Base-by-base conservation (phyloP, 2,888 invertebrate species). In the Polyommatus icarus region DNA sequence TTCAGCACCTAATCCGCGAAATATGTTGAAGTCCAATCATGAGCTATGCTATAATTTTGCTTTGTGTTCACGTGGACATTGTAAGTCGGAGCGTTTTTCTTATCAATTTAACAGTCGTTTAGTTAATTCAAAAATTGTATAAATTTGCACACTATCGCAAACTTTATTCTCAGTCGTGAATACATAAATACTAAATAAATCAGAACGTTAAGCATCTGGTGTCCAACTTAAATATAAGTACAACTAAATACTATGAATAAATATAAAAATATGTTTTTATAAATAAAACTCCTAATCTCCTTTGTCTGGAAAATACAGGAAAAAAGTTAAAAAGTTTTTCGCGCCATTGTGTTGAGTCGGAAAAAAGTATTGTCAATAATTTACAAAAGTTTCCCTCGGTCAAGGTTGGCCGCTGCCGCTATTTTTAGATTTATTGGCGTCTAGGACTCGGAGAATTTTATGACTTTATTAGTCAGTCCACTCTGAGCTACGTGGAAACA, bases 371-470 rank as follows among this genome's bases (percentile, higher is more conserved):
- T 73, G 73, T 46, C 73, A 73, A 40, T 40, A 73, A 73, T 73
- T 73, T 73, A 73, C 46, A 46, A 73, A 73, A 73, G 40, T 73
- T 73, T 46, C 40, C 40, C 46, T 46, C 40, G 73, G 73, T 73
- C 73, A 73, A 73, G 73, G 73, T 73, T 40, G 40, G 20, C 40
- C 73, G 46, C 67, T 73, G 73, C 20, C 20, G 73, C 46, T 73
- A 73, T 73, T 73, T 73, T 73, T 73, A 73, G 40, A 73, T 73
- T 73, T 73, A 73, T 73, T 46, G 32, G 40, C 73, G 20, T 73
- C 46, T 46, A 40, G 20, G 40, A 36, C 40, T 40, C 40, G 46
- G 73, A 73, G 46, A 20, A 40, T 73, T 73, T 40, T 40, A 73
- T 20, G 67, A 29, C 67, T 67, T 18, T 32, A 67, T 67, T 67